Evolutionary conservation across 2,797 vertebrate genomes (phyloP).

Genomic region (Miichthys miiuy): DNA sequence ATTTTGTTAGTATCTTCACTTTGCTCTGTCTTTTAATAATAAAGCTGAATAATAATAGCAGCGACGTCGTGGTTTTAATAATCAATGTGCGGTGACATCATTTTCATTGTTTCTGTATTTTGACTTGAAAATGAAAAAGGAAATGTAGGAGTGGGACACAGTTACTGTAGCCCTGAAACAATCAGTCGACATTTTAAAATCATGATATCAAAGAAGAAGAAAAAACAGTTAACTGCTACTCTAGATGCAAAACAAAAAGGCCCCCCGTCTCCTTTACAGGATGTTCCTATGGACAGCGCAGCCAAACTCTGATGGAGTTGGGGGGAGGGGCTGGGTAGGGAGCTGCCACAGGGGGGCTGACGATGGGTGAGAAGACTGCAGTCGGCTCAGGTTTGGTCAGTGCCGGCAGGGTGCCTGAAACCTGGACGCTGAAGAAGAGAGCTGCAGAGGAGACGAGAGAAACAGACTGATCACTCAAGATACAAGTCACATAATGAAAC

Average conservation of each 20-base stretch:
- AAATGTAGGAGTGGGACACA: background rate
- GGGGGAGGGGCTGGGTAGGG: background rate
- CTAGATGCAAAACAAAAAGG: constrained; percentile 5
- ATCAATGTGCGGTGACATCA: background rate
- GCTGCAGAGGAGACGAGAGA: constrained; percentile 59
- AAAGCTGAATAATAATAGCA: constrained; percentile 55
- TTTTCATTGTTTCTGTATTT: no score
- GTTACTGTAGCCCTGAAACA: background rate
- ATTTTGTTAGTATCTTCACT: constrained; percentile 29
- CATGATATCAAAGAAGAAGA: no score
- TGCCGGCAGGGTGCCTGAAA: constrained; percentile 66
- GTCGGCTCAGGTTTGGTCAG: constrained; percentile 57
- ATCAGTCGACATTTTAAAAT: no score
- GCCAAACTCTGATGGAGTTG: constrained; percentile 78
- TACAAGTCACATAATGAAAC: background rate
- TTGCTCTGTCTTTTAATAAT: constrained; percentile 62
- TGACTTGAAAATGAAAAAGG: background rate
- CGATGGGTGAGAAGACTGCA: constrained; percentile 7
- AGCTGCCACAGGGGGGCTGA: constrained; percentile 19
- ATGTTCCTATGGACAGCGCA: constrained; percentile 67
- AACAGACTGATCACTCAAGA: background rate
- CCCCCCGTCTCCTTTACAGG: background rate
- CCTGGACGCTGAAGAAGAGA: constrained; percentile 74
- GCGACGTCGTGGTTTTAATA: background rate
- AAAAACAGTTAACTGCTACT: background rate